phyloP scores from a whole-genome alignment of 2,888 invertebrate species.

The Meliscaeva auricollis region DNA sequence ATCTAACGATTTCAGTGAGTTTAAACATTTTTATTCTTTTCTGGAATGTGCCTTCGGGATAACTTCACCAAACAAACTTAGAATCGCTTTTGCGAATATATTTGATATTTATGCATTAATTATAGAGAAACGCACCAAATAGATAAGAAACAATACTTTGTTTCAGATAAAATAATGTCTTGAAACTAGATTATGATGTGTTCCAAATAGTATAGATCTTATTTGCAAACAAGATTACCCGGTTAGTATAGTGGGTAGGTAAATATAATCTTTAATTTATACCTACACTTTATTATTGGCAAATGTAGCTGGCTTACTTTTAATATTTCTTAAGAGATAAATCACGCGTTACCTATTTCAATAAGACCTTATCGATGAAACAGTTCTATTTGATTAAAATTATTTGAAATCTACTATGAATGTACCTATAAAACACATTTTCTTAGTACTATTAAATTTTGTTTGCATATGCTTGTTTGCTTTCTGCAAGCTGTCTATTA shows the following conservation, averaged over 20 bases:
- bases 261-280: not conserved
- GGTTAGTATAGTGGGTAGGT: not conserved
- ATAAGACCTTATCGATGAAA: too few species aligned
- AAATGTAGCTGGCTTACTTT: not conserved
- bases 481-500: too few species aligned
- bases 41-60: not conserved
- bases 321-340: not conserved
- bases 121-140: not conserved
- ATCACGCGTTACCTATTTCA: too few species aligned
- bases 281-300: not conserved
- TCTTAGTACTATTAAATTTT: too few species aligned
- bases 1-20: slow-evolving; percentile 16
- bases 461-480: too few species aligned
- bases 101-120: not conserved
- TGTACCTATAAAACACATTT: too few species aligned
- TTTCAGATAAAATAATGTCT: not conserved
- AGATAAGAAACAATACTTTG: not conserved
- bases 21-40: slow-evolving; percentile 7
- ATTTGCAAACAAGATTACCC: slow-evolving; percentile 1
- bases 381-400: too few species aligned
- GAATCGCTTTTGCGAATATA: not conserved
- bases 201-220: not conserved
- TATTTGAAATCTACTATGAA: too few species aligned
- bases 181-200: not conserved
- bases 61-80: not conserved